These are phyloP conservation scores for Mylabris phalerata DNA, from an alignment of 1,140 invertebrate genomes.

Conservation along the genomic window DNA sequence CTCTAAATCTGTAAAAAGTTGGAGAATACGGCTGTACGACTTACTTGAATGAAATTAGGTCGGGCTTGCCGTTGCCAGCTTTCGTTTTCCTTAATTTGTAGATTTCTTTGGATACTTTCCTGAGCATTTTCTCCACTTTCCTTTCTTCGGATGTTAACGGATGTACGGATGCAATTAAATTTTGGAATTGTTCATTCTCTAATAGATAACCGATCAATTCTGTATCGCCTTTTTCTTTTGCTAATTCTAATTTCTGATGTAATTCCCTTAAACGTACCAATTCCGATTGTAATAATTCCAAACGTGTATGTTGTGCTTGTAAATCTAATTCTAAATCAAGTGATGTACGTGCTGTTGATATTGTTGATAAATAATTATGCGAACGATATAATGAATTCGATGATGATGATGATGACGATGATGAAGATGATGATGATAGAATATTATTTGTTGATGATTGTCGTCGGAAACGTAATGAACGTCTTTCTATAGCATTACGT, in stretches of 20 bases:
- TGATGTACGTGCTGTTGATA: slow-evolving; percentile 70
- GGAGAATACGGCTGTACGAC: slow-evolving; percentile 36
- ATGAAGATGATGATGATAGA: too few relatives aligned
- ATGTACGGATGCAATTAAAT: slow-evolving; percentile 62
- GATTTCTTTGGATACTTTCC: slow-evolving; percentile 82
- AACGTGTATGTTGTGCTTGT: slow-evolving; percentile 76
- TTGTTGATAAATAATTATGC: slow-evolving; percentile 47
- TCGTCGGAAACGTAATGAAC: slow-evolving; percentile 73
- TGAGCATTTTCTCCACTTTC: slow-evolving; percentile 72
- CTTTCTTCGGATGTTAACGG: slow-evolving; percentile 63
- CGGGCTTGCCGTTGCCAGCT: slow-evolving; percentile 81
- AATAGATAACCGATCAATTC: slow-evolving; percentile 76
- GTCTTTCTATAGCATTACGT: slow-evolving; percentile 78
- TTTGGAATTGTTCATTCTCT: slow-evolving; percentile 79
- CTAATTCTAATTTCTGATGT: slow-evolving; percentile 67
- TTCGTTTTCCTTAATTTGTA: slow-evolving; percentile 82
- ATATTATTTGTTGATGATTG: slow-evolving; percentile 38
- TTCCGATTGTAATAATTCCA: slow-evolving; percentile 77
- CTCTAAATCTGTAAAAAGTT: too few relatives aligned
- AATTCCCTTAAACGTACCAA: slow-evolving; percentile 71
- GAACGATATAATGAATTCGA: slow-evolving; percentile 28
- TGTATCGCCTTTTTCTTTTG: slow-evolving; percentile 68
- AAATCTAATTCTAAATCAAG: slow-evolving; percentile 88
- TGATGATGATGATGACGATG: not conserved
- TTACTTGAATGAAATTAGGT: slow-evolving; percentile 89